Base-by-base conservation (phyloP, 2,888 invertebrate species). In the Cataglyphis albicans region DNA sequence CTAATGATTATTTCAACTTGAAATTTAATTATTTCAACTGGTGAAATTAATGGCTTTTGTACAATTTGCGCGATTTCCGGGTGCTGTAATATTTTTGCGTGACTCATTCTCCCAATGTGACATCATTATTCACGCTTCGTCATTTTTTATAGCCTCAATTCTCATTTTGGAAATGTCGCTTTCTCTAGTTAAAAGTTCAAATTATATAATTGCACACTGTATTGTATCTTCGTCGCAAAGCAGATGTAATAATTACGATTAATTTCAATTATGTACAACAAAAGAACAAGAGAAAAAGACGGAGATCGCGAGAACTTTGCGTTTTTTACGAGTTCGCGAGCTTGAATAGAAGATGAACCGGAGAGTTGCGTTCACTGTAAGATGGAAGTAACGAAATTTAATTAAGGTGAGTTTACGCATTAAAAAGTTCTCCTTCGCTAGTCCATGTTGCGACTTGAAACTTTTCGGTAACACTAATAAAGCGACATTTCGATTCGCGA, bases 1-100 rank as follows among this genome's bases (percentile, higher is more conserved):
- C 57, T 41, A 59, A 76, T 78, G 25, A 70, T 78, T 70, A 78
- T 57, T 78, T 78, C 32, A 63, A 59, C 41, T 70, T 21, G 41
- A 12, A 32, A 32, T 32, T 32, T 32, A 32, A 32, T 32, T 6
- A 32, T 32, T 32, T 32, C 32, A 32, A 0, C 32, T 18, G 70
- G 1, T 35, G 18, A 78, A 70, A 59, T 70, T 78, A 59, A 44
- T 41, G 59, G 21, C 25, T 18, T 70, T 44, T 44, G 18, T 15
- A 6, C 44, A 32, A 41, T 57, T 32, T 12, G 29, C 21, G 29
- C 10, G 15, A 76, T 32, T 57, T 15, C 38, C 67, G 3, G 4
- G 1, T 21, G 41, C 0, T 10, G 41, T 25, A 52, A 78, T 35
- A 70, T 70, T 80, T 80, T 80, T 32, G 32, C 44, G 44, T 44